These are phyloP conservation scores for Tetramorium bicarinatum DNA, from an alignment of 2,888 invertebrate species.

Conservation along the genomic window DNA sequence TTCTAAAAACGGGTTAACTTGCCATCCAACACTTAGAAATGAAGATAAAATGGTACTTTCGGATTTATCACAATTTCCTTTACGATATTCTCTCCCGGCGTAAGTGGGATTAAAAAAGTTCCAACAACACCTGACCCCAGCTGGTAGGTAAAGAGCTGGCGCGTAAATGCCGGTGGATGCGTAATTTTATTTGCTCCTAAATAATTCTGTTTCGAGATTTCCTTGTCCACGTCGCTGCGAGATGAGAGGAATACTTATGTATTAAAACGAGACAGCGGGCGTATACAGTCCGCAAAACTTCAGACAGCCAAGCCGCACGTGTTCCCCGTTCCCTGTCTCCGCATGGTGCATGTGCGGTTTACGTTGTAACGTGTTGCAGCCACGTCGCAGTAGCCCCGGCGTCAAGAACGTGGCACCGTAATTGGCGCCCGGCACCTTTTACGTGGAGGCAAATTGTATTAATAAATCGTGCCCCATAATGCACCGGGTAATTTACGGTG, in stretches of 20 bases:
- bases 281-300: conserved; percentile 48
- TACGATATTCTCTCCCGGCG: conserved; percentile 33
- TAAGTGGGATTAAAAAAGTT: conserved; percentile 56
- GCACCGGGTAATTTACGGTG: conserved; percentile 62
- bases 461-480: conserved; percentile 79
- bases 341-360: conserved; percentile 49
- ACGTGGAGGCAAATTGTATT: conserved; percentile 80
- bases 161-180: conserved; percentile 27
- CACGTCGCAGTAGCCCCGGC: conserved; percentile 46
- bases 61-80: conserved; percentile 51
- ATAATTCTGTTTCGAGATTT: conserved; percentile 49
- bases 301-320: conserved; percentile 44
- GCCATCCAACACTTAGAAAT: conserved; percentile 21
- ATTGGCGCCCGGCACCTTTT: conserved; percentile 80
- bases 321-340: conserved; percentile 4
- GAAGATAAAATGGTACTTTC: conserved; percentile 44
- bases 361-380: conserved; percentile 58
- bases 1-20: conserved; percentile 25
- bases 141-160: conserved; percentile 36
- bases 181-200: conserved; percentile 52
- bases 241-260: conserved; percentile 42
- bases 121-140: conserved; percentile 50
- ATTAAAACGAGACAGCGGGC: conserved; percentile 48
- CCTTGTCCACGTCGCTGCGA: conserved; percentile 32
- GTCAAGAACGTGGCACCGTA: conserved; percentile 69